Percentiles rank a stretch among this genome's conserved stretches.
These are phyloP conservation scores for Heterotis niloticus DNA, from an alignment of 2,113 vertebrate genomes.

Conservation along the genomic window DNA sequence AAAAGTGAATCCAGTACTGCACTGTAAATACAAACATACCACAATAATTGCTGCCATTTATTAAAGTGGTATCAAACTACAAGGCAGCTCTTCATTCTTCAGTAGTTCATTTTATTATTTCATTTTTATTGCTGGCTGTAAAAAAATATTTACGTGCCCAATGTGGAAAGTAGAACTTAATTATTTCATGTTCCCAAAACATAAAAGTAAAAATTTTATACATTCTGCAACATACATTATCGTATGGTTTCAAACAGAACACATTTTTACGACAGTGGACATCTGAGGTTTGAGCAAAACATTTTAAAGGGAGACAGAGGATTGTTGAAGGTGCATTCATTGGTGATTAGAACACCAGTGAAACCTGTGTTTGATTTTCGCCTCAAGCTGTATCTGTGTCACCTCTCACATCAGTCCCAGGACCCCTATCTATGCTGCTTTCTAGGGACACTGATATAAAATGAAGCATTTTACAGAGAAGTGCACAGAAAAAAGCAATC, in stretches of 20 bases:
- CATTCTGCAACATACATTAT: neutral
- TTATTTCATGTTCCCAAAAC: neutral
- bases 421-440: neutral
- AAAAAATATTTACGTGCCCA: constrained; percentile 9
- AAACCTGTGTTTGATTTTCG: constrained; percentile 36
- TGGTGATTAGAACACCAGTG: too few species aligned
- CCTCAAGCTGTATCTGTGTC: constrained; percentile 45
- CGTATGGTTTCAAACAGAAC: neutral
- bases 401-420: neutral
- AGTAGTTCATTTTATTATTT: constrained; percentile 6
- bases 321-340: constrained; percentile 35
- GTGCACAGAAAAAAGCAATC: neutral
- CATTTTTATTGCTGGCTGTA: neutral
- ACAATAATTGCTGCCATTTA: neutral
- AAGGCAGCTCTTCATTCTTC: constrained; percentile 17
- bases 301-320: constrained; percentile 4
- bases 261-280: neutral
- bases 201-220: neutral
- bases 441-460: neutral
- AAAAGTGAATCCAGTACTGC: neutral
- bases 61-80: constrained; percentile 1
- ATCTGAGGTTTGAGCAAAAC: constrained; percentile 21
- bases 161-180: constrained; percentile 12
- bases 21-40: constrained; percentile 1
- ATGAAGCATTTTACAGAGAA: neutral